phyloP scores from a whole-genome alignment of 1,140 invertebrate genomes.

The Drosophila sucinea region DNA sequence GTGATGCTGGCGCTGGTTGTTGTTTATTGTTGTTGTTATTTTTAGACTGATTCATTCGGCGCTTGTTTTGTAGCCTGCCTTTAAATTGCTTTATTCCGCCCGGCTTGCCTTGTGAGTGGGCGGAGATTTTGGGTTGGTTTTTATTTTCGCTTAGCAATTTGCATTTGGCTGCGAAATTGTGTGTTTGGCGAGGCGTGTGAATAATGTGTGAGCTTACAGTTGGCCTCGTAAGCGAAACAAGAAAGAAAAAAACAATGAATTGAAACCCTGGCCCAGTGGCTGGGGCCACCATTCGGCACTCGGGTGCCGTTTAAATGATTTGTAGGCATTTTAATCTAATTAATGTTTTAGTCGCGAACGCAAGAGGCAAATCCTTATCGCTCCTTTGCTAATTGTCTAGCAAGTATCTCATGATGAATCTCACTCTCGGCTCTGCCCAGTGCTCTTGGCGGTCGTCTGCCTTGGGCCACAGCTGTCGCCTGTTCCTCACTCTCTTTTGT shows the following conservation, averaged over 20 bases:
- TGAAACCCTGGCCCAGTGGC: neutral
- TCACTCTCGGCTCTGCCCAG: neutral
- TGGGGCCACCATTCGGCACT: constrained; percentile 22
- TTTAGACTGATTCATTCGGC: constrained; percentile 61
- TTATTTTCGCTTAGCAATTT: constrained; percentile 50
- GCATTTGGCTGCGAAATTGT: constrained; percentile 72
- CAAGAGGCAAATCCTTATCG: constrained; percentile 12
- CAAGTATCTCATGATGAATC: constrained; percentile 25
- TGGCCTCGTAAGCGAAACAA: constrained; percentile 29
- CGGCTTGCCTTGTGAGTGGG: constrained; percentile 2
- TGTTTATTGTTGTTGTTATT: constrained; percentile 53
- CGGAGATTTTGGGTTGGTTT: constrained; percentile 20
- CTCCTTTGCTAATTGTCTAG: constrained; percentile 61
- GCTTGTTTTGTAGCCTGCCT: constrained; percentile 30
- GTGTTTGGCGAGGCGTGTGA: constrained; percentile 69
- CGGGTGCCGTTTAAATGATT: constrained; percentile 75
- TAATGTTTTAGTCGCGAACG: constrained; percentile 60
- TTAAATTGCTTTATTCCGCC: constrained; percentile 60
- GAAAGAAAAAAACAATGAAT: neutral
- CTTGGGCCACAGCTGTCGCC: constrained; percentile 25
- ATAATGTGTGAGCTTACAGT: constrained; percentile 77
- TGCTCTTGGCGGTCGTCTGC: neutral
- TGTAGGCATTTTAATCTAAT: constrained; percentile 73
- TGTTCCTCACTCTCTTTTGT: neutral
- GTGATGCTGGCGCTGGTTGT: constrained; percentile 4